phyloP scores from a whole-genome alignment of 2,888 invertebrate genomes.

The Microctonus hyperodae region DNA sequence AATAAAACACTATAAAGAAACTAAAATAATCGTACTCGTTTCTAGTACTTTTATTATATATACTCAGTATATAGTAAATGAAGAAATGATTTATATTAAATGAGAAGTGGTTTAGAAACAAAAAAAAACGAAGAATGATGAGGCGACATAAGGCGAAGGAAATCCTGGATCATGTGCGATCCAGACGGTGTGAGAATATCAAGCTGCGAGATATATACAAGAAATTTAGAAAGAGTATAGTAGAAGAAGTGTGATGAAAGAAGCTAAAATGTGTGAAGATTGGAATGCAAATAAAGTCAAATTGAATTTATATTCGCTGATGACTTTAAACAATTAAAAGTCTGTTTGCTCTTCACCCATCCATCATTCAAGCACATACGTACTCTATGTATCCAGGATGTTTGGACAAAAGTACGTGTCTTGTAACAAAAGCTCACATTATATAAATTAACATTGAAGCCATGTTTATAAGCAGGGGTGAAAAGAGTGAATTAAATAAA shows the following conservation, averaged over 20 bases:
- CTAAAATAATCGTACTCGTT: conserved; percentile 9
- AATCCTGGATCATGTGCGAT: conserved; percentile 27
- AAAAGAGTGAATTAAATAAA: conserved; percentile 27
- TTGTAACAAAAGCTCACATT: conserved; percentile 14
- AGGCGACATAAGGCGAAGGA: neutral
- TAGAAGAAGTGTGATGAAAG: neutral
- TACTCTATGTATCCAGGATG: conserved; percentile 17
- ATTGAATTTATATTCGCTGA: conserved; percentile 37
- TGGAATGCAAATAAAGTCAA: conserved; percentile 36
- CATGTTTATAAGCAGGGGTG: conserved; percentile 3
- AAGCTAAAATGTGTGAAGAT: neutral
- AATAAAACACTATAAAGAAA: conserved; percentile 6
- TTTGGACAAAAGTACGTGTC: conserved; percentile 22
- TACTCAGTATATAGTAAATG: neutral
- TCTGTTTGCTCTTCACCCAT: neutral
- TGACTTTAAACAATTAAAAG: conserved; percentile 20
- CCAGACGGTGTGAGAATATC: conserved; percentile 25
- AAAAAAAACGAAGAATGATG: conserved; percentile 7
- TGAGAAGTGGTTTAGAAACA: conserved; percentile 23
- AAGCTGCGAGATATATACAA: conserved; percentile 9
- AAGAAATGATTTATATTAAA: conserved; percentile 27
- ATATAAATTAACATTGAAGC: neutral
- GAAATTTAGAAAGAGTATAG: conserved; percentile 18
- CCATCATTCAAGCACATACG: neutral
- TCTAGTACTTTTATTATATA: neutral